Evolutionary conservation across 2,113 vertebrate genomes (phyloP), one percentile per base, ranked within the genome.

Genomic region (Dipodomys merriami): DNA sequence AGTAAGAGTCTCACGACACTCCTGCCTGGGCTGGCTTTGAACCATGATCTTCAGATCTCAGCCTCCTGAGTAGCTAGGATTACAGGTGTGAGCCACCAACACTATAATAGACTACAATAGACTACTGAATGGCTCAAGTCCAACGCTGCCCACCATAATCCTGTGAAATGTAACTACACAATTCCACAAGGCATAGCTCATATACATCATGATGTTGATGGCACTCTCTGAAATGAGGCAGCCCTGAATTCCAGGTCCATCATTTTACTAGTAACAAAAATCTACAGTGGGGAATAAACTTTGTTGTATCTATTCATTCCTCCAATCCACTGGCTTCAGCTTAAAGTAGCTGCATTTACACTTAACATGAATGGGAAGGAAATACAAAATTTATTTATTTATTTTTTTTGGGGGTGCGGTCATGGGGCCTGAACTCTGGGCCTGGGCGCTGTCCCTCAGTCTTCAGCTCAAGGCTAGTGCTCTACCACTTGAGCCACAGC

Each of bases 301-400:
- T 10, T 91, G 49, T 53, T 53, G 3, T n/a, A 86, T 62, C 44
- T 10, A 73, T 62, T 92, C 15, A 90, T 57, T 88, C 35, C 44
- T 85, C 88, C 44, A 86, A 72, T 7, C 22, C 30, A 88, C 16
- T 53, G 18, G 68, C 35, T n/a, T 83, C 22, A 83, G n/a, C 20
- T 93, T 65, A 83, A 89, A 91, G 22, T 25, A 80, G 57, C 46
- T 94, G 84, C n/a, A 57, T 86, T 85, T 44, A 83, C 2, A 77
- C 78, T 49, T 88, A 94, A 86, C 35, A 46, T n/a, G 49, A 90
- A 91, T 12, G 15, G 76, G 62, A 90, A 71, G 25, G 20, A 5
- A 67, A 53, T 25, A 90, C 80, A 91, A 91, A 23, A 9, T 27
- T 79, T 39, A 35, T 35, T 39, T 39, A 4, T 39, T 39, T 39